Evolutionary conservation across 1,140 invertebrate genomes (phyloP).

Genomic region (Drosophila elegans): DNA sequence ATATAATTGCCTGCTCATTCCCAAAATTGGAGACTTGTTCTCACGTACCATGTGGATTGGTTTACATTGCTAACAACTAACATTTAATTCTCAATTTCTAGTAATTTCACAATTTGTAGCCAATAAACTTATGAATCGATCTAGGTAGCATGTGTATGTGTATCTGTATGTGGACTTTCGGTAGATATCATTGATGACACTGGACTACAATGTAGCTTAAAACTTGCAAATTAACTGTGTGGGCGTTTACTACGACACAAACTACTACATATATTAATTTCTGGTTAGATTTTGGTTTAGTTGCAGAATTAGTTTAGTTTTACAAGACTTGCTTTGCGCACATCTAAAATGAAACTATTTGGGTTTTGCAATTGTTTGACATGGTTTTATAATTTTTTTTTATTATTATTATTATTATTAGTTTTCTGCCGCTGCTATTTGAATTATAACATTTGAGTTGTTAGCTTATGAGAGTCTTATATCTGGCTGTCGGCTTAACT

Average conservation of each 20-base stretch:
- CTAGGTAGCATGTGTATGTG: conserved; percentile 74
- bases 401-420: conserved; percentile 47
- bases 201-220: conserved; percentile 13
- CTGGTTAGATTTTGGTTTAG: conserved; percentile 26
- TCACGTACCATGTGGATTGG: conserved; percentile 21
- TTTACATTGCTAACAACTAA: conserved; percentile 74
- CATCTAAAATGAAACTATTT: conserved; percentile 60
- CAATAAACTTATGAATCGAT: conserved; percentile 74
- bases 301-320: conserved; percentile 18
- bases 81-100: conserved; percentile 69
- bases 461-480: conserved; percentile 71
- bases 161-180: conserved; percentile 26
- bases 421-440: conserved; percentile 67
- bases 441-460: conserved; percentile 69
- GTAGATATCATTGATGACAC: conserved; percentile 26
- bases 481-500: conserved; percentile 28
- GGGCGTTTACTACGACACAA: conserved; percentile 34
- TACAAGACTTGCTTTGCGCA: conserved; percentile 30
- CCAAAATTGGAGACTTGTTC: conserved; percentile 6
- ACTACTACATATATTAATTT: conserved; percentile 36
- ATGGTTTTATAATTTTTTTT: conserved; percentile 48
- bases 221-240: conserved; percentile 22
- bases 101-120: conserved; percentile 65
- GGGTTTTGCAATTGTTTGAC: conserved; percentile 40
- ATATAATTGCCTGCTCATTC: conserved; percentile 12